Conservation (phyloP, 2,797 vertebrate species). For the Myiotriccus ornatus region DNA sequence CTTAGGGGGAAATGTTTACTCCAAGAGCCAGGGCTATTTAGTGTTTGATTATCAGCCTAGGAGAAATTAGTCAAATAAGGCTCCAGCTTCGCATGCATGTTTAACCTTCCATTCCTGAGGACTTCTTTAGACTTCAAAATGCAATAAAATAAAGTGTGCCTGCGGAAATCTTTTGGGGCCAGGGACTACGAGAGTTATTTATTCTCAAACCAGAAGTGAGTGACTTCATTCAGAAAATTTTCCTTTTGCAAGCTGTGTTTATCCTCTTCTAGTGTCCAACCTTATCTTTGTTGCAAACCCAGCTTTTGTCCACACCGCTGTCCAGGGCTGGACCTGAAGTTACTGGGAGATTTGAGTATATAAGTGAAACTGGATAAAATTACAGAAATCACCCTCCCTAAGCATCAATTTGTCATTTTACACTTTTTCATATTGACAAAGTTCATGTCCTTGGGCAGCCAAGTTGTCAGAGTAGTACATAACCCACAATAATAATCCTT, state of each 20-base stretch:
- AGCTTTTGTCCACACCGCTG: background rate
- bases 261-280: background rate
- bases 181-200: background rate
- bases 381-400: background rate
- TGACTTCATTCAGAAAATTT: background rate
- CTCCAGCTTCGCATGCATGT: background rate
- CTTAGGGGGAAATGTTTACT: slow-evolving; percentile 47
- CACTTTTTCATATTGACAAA: background rate
- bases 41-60: slow-evolving; percentile 59
- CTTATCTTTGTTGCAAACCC: background rate
- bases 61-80: slow-evolving; percentile 48
- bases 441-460: background rate
- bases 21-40: background rate
- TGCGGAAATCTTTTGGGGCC: background rate
- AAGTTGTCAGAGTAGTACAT: background rate
- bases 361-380: background rate
- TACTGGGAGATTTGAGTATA: background rate
- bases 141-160: background rate
- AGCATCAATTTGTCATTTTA: background rate
- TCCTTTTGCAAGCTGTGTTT: background rate
- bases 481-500: background rate
- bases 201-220: background rate
- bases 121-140: slow-evolving; percentile 27
- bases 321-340: background rate
- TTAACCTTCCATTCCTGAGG: slow-evolving; percentile 41